phyloP scores from a whole-genome alignment of 2,888 invertebrate species.

The Listrodromus nycthemerus region DNA sequence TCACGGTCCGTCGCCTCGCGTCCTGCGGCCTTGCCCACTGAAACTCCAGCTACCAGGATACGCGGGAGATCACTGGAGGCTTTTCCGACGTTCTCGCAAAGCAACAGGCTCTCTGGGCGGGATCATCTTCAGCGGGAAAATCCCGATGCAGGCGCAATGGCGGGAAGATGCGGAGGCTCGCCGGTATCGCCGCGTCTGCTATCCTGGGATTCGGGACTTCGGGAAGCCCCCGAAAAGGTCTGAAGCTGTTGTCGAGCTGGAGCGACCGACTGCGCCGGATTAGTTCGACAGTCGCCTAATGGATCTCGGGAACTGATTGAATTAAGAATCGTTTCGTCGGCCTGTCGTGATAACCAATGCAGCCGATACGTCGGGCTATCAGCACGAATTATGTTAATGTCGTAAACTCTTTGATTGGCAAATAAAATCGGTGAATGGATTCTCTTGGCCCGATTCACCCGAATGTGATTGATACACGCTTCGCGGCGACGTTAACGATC shows the following conservation, averaged over 20 bases:
- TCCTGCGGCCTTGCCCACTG: conserved; percentile 16
- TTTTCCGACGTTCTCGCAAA: conserved; percentile 37
- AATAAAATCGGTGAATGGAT: conserved; percentile 10
- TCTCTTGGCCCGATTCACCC: not conserved
- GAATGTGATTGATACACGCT: conserved; percentile 16
- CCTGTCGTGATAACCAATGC: not conserved
- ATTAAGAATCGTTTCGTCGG: not conserved
- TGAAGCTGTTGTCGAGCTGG: conserved; percentile 25
- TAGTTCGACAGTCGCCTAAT: not conserved
- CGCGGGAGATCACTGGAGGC: not conserved
- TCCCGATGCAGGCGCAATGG: conserved; percentile 16
- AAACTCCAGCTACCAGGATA: conserved; percentile 33
- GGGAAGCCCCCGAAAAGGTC: conserved; percentile 68
- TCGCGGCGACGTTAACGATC: conserved; percentile 7
- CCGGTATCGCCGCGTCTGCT: conserved; percentile 69
- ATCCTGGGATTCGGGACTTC: conserved; percentile 75
- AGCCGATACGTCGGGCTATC: not conserved
- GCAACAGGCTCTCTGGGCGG: conserved; percentile 74
- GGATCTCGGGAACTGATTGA: not conserved
- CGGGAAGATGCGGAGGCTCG: conserved; percentile 1
- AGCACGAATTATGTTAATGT: not conserved
- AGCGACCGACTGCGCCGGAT: not conserved
- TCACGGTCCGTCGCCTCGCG: conserved; percentile 5
- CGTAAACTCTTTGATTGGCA: conserved; percentile 23
- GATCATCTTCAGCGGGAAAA: conserved; percentile 35